These are phyloP conservation scores for Pelobates cultripes DNA, from an alignment of 2,797 vertebrate species.

Conservation along the genomic window DNA sequence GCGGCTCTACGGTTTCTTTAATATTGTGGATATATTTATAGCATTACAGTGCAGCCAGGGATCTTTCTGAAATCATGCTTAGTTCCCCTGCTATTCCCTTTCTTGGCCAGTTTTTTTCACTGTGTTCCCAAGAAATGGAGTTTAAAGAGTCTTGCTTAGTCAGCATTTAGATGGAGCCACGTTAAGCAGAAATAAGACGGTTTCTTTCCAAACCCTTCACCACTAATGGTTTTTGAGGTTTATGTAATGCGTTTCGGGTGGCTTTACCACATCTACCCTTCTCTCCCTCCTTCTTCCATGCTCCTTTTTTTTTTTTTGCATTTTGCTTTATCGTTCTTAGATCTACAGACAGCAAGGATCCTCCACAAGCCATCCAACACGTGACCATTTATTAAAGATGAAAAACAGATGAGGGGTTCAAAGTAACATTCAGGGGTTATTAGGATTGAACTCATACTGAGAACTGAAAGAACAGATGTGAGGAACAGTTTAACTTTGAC, in stretches of 20 bases:
- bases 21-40: conserved; percentile 10
- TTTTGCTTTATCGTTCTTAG: not conserved
- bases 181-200: conserved; percentile 3
- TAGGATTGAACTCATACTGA: not conserved
- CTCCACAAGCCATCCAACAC: conserved; percentile 17
- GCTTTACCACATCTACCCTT: not conserved
- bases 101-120: not conserved
- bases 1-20: not conserved
- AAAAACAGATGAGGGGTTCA: not conserved
- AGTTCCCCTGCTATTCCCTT: not conserved
- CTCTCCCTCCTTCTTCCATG: not conserved
- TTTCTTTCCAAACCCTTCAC: conserved; percentile 35
- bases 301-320: not conserved
- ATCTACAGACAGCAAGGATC: not conserved
- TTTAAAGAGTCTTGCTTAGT: conserved; percentile 27
- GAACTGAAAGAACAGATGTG: not conserved
- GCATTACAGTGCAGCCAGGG: conserved; percentile 12
- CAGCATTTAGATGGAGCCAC: conserved; percentile 25
- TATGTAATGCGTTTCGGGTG: conserved; percentile 16
- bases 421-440: no score
- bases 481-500: not conserved
- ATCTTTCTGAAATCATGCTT: conserved; percentile 14
- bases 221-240: conserved; percentile 52
- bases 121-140: not conserved
- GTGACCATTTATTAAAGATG: not conserved